A percentile compares a stretch with the other conserved stretches of the same genome.
These are phyloP conservation scores for Rhopalosiphum maidis DNA, from an alignment of 1,140 invertebrate species.

Conservation along the genomic window DNA sequence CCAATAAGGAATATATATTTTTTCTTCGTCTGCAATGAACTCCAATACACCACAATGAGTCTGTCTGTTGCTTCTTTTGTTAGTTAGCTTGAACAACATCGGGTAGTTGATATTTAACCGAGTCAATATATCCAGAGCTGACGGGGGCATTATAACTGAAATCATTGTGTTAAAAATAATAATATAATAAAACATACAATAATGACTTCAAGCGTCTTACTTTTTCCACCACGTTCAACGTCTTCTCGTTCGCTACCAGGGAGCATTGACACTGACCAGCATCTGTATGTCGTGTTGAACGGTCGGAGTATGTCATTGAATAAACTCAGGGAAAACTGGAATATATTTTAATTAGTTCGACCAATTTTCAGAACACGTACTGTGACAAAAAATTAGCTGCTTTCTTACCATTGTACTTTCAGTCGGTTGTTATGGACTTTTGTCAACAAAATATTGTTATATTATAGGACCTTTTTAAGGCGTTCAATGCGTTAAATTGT, in stretches of 20 bases:
- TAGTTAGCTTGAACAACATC: slow-evolving; percentile 97
- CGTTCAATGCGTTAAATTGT: too few species aligned
- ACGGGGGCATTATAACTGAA: slow-evolving; percentile 96
- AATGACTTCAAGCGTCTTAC: slow-evolving; percentile 67
- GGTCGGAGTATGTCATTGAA: slow-evolving; percentile 81
- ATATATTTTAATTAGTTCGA: not conserved
- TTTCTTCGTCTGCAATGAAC: slow-evolving; percentile 98
- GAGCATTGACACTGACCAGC: slow-evolving; percentile 95
- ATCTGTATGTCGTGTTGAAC: slow-evolving; percentile 86
- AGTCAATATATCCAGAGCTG: slow-evolving; percentile 92
- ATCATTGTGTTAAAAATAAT: not conserved
- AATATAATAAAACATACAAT: not conserved
- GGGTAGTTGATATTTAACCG: slow-evolving; percentile 97
- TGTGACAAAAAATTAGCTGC: not conserved
- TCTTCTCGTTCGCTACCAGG: slow-evolving; percentile 91
- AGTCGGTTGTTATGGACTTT: not conserved
- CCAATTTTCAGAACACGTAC: not conserved
- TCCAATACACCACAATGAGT: slow-evolving; percentile 98
- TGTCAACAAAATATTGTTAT: not conserved
- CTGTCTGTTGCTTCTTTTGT: slow-evolving; percentile 81
- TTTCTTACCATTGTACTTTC: slow-evolving; percentile 18
- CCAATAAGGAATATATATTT: slow-evolving; percentile 98
- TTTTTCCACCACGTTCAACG: slow-evolving; percentile 97
- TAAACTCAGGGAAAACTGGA: slow-evolving; percentile 64
- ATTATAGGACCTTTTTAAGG: not conserved